Evolutionary conservation across 2,113 vertebrate genomes (phyloP), one percentile per base, ranked within the genome.

Genomic region (Gadus chalcogrammus): DNA sequence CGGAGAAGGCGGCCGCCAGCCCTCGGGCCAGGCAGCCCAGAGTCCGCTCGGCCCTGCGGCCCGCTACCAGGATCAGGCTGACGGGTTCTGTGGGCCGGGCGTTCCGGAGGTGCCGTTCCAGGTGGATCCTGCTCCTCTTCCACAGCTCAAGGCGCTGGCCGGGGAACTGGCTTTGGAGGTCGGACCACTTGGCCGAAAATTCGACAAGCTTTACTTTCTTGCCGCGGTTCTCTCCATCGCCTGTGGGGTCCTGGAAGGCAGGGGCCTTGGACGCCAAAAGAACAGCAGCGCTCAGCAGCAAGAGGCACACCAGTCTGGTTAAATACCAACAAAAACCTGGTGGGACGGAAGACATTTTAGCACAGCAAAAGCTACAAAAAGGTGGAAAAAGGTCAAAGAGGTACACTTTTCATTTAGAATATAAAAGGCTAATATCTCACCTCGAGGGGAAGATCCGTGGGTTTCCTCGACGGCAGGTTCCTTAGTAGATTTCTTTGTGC

Each of bases 1-100:
- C 80, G 0, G 96, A 92, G 73, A 94, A 96, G 38, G 89, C 82
- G 3, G 87, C 22, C 0, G 95, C 97, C 27, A 98, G 55, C 0
- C 11, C 42, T 63, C 73, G 0, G 20, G 95, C 92, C 60, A 99
- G 87, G 83, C 97, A 99, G 6, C 11, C 83, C 75, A 99, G 87
- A 0, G 96, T 99, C 72, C 24, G 76, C 76, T 93, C 82, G 0
- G 84, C 95, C 1, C 71, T 15, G 1, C 2, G 88, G 3, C 94
- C 95, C 0, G 95, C 93, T 0, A 94, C 85, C 2, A 99, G 81
- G 55, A 97, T 94, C 79, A 99, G 0, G 71, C 92, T 96, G 83
- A 94, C 94, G 0, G 96, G 96, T 79, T 97, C 93, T 0, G 87
- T 85, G 61, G 90, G 95, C 0, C 75, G 67, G 0, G 88, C 89